Evolutionary conservation across 2,113 vertebrate species (phyloP), one percentile per base, ranked within the genome.

Genomic region (Bos javanicus): DNA sequence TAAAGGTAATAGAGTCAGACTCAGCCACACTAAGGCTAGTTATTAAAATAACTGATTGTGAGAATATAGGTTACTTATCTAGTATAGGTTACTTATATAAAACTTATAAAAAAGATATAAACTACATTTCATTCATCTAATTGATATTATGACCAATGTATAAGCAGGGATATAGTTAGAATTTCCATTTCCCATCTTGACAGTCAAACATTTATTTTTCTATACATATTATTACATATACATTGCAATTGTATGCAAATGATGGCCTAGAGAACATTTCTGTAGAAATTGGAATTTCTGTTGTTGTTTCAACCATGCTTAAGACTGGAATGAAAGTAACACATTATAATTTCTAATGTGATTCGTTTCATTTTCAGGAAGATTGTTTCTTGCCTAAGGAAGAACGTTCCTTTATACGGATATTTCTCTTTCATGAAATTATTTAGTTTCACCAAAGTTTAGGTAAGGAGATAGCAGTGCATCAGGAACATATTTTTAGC

Each of bases 381-480:
- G 96, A 98, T 94, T 93, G 83, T 81, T 95, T 97, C 96, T 98
- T 96, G 97, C 95, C 95, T 62, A 84, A 95, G 95, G 93, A 97
- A 98, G 95, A 95, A 81, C 81, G 48, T 81, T 95, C 36, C 95
- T 97, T 97, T 94, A 86, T 92, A 81, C 67, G 71, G 86, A 91
- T 96, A 97, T 97, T 94, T 96, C n/a, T 93, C 30, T 95, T 96
- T 96, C 94, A 97, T 95, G 91, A 97, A 98, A 94, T 97, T 97
- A 97, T 91, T 94, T 89, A 74, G 82, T 93, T 97, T 96, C 36
- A 39, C 86, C 89, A 62, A 96, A 96, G 43, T 93, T 95, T 90
- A 95, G 91, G 88, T 96, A 94, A 90, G 43, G 26, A 93, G 78
- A 94, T 33, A 83, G 12, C 50, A 93, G 64, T 30, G 13, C 26